Evolutionary conservation across 2,888 invertebrate species (phyloP), one percentile per base, ranked within the genome.

Genomic region (Gastracanthus pulcherrimus): DNA sequence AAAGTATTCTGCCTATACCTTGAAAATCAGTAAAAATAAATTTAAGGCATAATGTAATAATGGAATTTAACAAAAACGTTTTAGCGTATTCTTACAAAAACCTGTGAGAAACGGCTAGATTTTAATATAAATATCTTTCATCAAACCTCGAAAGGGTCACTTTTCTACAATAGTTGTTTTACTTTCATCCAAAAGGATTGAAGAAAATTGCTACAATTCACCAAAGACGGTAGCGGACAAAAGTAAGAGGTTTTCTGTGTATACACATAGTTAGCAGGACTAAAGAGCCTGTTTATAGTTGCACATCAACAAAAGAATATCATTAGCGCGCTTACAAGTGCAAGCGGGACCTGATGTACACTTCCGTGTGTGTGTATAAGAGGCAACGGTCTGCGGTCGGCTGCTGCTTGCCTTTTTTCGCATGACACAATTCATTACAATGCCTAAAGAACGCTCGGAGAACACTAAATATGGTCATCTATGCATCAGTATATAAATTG

Each of bases 381-480:
- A 45, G 23, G 2, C 29, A 41, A 7, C 13, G 16, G 3, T 23
- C 11, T 64, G 4, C 23, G 16, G 41, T 11, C 34, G 55, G 29
- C 19, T 11, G 51, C 41, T 4, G 11, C 74, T 41, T 74, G 34
- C 41, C 9, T 76, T 69, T 64, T 75, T 80, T 70, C 69, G 31
- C 80, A 48, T 34, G 77, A 51, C 70, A 77, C 69, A 62, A 77
- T 70, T 77, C 70, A 62, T 66, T 75, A 55, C 64, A 38, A 55
- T 66, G 66, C 45, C 23, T 62, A 62, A 72, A 62, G 51, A 51
- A 48, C 66, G 51, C 38, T 62, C 31, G 11, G 29, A 9, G 23
- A n/a, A 26, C n/a, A n/a, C 45, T 62, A 19, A 62, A 62, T 62
- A 36, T 36, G 36, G 34, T 62, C 62, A 36, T 62, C 62, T 62